Base-by-base conservation (phyloP, 2,888 invertebrate genomes). In the Timema podura region DNA sequence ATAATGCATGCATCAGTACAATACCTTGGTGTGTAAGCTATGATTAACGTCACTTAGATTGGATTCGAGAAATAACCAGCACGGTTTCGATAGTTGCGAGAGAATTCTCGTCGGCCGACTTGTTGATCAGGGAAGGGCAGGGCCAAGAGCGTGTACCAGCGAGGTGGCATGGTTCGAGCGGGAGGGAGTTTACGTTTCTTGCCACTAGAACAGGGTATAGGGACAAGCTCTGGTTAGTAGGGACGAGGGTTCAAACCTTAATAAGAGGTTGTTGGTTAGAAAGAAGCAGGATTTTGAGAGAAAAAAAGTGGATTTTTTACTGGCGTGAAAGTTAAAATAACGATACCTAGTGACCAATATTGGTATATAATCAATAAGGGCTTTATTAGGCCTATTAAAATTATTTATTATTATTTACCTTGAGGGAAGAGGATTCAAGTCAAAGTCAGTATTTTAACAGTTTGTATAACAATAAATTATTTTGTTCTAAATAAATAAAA, bases 111-210 rank as follows among this genome's bases (percentile, higher is more conserved):
- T 79, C 93, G 85, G 77, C 93, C 95, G 79, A 95, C 89, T 82
- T 93, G 94, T 85, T 95, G 94, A 85, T 95, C 95, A 79, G 94
- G 93, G 85, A 95, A 95, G 76, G 95, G 95, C 79, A 95, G 87
- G 76, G 95, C 95, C 82, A 95, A 88, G 78, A 95, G 88, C 74
- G 93, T 94, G 86, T 93, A 94, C 92, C 93, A 92, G 77, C 93
- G 87, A 76, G 92, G 89, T 71, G 92, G 91, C 85, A 91, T 88
- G 70, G 74, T 74, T 75, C 76, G 72, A 70, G 81, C 82, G 73
- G 83, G 81, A 74, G 83, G 82, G 76, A 82, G 81, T 76, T 79
- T 78, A 74, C 77, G 77, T 74, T 78, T 79, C 80, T 81, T 76
- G 79, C 76, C 83, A 81, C 79, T 83, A 80, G 73, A 75, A 76